These are phyloP conservation scores for Hirtodrosophila duncani DNA, from an alignment of 2,888 invertebrate genomes.

Conservation along the genomic window DNA sequence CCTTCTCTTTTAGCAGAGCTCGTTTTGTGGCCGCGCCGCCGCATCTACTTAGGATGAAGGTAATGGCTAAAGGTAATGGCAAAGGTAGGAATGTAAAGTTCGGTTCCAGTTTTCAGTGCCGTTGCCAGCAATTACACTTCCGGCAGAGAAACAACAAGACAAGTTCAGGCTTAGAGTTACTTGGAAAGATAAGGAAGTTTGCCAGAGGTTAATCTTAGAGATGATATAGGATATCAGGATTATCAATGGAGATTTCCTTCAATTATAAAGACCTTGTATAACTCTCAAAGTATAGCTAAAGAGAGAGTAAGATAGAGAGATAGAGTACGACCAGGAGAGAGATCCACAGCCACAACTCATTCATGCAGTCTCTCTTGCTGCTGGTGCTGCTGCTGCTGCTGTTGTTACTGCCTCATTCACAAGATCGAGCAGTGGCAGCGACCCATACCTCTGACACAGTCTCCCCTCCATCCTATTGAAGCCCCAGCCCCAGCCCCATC, in stretches of 20 bases:
- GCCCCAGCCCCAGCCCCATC: background rate
- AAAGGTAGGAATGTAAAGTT: slow-evolving; percentile 1
- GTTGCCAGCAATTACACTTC: slow-evolving; percentile 60
- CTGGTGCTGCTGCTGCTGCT: slow-evolving; percentile 7
- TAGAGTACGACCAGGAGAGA: slow-evolving; percentile 7
- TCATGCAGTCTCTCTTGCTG: slow-evolving; percentile 28
- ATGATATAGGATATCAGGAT: too few species aligned
- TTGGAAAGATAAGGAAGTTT: too few species aligned
- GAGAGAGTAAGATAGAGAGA: background rate
- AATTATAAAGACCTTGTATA: too few species aligned
- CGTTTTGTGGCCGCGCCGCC: slow-evolving; percentile 41
- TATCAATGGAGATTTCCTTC: too few species aligned
- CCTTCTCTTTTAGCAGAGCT: too few species aligned
- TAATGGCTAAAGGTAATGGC: background rate
- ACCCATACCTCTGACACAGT: slow-evolving; percentile 8
- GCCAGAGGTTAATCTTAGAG: too few species aligned
- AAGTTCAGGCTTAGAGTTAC: slow-evolving; percentile 10
- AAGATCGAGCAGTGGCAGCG: slow-evolving; percentile 14
- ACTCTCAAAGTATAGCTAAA: too few species aligned
- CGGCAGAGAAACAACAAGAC: slow-evolving; percentile 30
- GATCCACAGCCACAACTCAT: slow-evolving; percentile 26
- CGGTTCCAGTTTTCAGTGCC: slow-evolving; percentile 6
- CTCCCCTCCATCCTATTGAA: background rate
- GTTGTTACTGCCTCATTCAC: slow-evolving; percentile 37
- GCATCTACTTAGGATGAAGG: background rate